These are phyloP conservation scores for Ursus arctos DNA, from an alignment of 2,113 vertebrate species.

Conservation along the genomic window DNA sequence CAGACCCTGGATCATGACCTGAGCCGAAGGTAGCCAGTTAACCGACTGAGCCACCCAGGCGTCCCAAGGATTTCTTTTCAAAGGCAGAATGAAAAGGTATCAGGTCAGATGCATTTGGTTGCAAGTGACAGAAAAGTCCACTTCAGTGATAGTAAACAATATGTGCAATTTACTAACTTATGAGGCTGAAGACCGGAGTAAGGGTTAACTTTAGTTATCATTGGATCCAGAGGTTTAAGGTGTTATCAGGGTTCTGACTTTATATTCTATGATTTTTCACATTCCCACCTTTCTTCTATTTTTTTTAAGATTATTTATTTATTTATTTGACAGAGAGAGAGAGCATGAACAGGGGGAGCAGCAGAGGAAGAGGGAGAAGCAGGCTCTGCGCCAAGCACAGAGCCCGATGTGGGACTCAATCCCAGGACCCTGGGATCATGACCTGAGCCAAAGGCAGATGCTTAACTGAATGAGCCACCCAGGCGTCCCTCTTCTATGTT, in stretches of 20 bases:
- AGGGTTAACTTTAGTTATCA: background rate
- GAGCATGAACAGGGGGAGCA: too few species aligned
- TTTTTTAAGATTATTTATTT: too few species aligned
- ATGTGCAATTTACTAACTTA: background rate
- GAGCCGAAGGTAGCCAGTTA: too few species aligned
- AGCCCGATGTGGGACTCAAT: too few species aligned
- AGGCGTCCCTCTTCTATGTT: background rate
- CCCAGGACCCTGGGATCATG: too few species aligned
- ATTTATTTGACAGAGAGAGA: too few species aligned
- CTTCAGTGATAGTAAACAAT: conserved; percentile 16
- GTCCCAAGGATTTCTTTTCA: background rate
- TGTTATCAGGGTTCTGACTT: background rate
- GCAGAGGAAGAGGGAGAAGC: too few species aligned
- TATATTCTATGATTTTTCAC: background rate
- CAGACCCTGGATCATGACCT: too few species aligned
- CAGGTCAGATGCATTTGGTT: background rate
- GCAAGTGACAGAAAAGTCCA: conserved; percentile 30
- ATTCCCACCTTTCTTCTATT: background rate
- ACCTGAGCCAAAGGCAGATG: too few species aligned
- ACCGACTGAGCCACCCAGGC: too few species aligned
- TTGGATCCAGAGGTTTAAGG: background rate
- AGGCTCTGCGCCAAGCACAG: too few species aligned
- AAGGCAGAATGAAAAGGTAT: conserved; percentile 12
- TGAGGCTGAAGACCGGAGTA: background rate
- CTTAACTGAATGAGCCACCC: too few species aligned